phyloP scores from a whole-genome alignment of 2,797 vertebrate species.

The Philypnodon macrostomus region DNA sequence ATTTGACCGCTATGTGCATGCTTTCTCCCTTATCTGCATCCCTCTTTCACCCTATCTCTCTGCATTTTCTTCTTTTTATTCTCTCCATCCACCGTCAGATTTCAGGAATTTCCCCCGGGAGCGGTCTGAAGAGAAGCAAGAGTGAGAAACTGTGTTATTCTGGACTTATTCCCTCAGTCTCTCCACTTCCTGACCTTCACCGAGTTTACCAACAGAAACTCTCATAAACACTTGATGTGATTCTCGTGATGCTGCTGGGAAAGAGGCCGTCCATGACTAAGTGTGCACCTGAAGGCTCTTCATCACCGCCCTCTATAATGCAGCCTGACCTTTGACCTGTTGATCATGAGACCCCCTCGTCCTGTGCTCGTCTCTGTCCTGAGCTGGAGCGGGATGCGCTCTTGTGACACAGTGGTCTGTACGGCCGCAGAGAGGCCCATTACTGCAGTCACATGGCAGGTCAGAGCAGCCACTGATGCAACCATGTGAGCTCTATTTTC shows the following conservation, averaged over 20 bases:
- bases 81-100: conserved; percentile 57
- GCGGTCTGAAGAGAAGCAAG: conserved; percentile 44
- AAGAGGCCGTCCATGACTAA: conserved; percentile 6
- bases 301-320: no score
- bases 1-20: conserved; percentile 66
- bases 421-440: conserved; percentile 64
- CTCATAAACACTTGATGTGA: conserved; percentile 4
- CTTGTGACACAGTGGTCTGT: conserved; percentile 71
- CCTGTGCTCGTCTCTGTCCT: conserved; percentile 29
- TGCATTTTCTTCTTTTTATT: conserved; percentile 34
- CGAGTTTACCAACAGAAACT: conserved; percentile 1
- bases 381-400: conserved; percentile 42
- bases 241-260: neutral
- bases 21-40: conserved; percentile 62
- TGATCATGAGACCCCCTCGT: conserved; percentile 46
- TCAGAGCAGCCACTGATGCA: conserved; percentile 58
- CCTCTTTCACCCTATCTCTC: conserved; percentile 32
- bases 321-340: conserved; percentile 1
- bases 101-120: conserved; percentile 68
- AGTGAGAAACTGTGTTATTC: conserved; percentile 24
- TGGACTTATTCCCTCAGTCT: conserved; percentile 6
- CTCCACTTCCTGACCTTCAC: conserved; percentile 6
- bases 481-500: conserved; percentile 78
- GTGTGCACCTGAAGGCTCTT: conserved; percentile 60
- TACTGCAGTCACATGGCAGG: conserved; percentile 79